Percentiles rank a stretch among this genome's conserved stretches.
phyloP scores from a whole-genome alignment of 1,140 invertebrate species.

The Eciton burchellii region DNA sequence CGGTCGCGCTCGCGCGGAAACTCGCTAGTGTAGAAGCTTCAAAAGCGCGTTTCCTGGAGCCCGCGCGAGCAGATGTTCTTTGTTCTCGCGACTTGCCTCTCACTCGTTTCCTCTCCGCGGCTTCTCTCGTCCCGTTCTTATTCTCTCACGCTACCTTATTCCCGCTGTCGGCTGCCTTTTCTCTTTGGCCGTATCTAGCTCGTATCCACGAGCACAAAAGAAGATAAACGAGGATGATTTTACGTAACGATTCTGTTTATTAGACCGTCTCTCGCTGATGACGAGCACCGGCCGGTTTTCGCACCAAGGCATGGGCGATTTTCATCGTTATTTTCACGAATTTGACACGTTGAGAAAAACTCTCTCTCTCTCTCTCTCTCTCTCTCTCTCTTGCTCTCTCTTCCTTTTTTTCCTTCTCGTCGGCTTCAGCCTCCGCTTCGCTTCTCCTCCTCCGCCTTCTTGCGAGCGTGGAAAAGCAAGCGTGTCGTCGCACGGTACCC shows the following conservation, averaged over 20 bases:
- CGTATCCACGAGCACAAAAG: constrained; percentile 1
- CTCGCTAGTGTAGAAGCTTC: constrained; percentile 38
- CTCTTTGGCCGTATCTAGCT: background rate
- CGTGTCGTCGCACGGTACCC: constrained; percentile 53
- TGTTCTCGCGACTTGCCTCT: constrained; percentile 50
- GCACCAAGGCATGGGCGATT: background rate
- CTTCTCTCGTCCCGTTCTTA: constrained; percentile 9
- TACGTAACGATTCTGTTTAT: background rate
- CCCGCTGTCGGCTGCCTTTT: background rate
- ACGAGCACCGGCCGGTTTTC: background rate
- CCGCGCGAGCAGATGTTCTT: constrained; percentile 59
- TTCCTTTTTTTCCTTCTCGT: constrained; percentile 34
- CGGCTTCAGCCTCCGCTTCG: background rate
- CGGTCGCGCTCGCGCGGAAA: constrained; percentile 37
- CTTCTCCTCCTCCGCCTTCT: constrained; percentile 3
- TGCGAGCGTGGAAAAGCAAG: constrained; percentile 53
- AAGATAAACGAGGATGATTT: constrained; percentile 13
- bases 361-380: background rate
- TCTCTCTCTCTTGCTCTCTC: background rate
- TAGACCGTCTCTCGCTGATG: background rate
- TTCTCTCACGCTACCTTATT: constrained; percentile 2
- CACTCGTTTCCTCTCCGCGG: constrained; percentile 39
- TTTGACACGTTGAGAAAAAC: constrained; percentile 12
- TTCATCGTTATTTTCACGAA: background rate
- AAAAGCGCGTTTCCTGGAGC: constrained; percentile 68